Percentiles rank a stretch among this genome's conserved stretches.
phyloP scores from a whole-genome alignment of 2,888 invertebrate species.

The Chouioia cunea region DNA sequence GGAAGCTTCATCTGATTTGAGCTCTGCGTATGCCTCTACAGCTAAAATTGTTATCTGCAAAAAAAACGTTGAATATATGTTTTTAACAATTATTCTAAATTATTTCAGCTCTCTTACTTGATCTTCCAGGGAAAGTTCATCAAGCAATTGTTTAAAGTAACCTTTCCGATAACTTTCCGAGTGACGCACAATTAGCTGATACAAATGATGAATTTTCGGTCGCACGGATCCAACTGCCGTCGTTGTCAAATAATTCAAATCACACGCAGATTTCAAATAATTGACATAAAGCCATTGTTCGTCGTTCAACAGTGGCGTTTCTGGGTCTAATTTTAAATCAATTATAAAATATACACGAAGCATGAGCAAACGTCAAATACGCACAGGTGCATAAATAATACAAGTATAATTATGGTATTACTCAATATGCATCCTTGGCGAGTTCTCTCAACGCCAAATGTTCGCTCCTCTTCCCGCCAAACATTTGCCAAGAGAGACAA shows the following conservation, averaged over 20 bases:
- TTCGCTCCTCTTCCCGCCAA: constrained; percentile 68
- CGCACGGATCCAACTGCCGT: constrained; percentile 68
- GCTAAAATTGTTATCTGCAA: constrained; percentile 26
- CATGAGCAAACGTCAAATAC: too few species aligned
- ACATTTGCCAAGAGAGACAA: constrained; percentile 64
- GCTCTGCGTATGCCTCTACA: constrained; percentile 18
- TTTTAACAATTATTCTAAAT: too few species aligned
- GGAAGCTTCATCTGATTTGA: constrained; percentile 22
- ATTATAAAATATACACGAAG: too few species aligned
- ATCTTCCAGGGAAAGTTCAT: constrained; percentile 61
- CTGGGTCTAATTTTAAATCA: constrained; percentile 56
- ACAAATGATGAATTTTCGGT: constrained; percentile 69
- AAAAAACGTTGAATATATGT: neutral
- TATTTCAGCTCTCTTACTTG: constrained; percentile 57
- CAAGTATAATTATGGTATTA: constrained; percentile 48
- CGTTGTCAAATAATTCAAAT: constrained; percentile 62
- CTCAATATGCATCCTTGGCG: constrained; percentile 63
- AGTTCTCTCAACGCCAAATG: constrained; percentile 59
- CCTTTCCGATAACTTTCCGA: constrained; percentile 61
- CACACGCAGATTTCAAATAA: constrained; percentile 49
- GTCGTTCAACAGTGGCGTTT: constrained; percentile 66
- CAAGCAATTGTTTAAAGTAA: constrained; percentile 64
- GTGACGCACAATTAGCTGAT: constrained; percentile 64
- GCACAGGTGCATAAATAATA: too few species aligned
- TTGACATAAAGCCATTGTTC: constrained; percentile 64